Conservation (phyloP, 92 coral and sea anemone genomes). For the Muricea muricata region DNA sequence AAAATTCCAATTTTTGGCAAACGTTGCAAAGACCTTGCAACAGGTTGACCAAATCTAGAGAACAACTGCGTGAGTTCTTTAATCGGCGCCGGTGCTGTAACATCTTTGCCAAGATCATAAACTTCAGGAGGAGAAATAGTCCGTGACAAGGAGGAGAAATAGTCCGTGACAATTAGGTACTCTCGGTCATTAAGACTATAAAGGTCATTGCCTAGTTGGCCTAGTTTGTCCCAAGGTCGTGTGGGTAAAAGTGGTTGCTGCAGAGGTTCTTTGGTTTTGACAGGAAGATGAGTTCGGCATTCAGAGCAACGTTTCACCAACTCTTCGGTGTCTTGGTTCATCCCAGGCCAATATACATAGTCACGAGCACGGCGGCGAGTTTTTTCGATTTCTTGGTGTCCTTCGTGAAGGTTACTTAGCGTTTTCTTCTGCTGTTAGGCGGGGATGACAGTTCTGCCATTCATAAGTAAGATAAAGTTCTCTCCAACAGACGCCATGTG, state of each 20-base stretch:
- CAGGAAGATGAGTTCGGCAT: not conserved
- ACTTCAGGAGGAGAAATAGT: too few relatives aligned
- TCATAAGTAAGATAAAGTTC: not conserved
- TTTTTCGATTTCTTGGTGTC: not conserved
- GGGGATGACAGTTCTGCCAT: slow-evolving; percentile 11
- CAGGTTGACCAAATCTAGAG: slow-evolving; percentile 33
- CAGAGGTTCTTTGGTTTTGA: slow-evolving; percentile 17
- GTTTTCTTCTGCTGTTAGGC: not conserved
- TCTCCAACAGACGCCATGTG: not conserved
- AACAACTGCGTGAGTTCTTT: slow-evolving; percentile 11
- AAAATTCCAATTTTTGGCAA: not conserved
- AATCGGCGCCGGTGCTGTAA: not conserved
- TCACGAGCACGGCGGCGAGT: not conserved
- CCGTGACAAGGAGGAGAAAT: slow-evolving; percentile 8
- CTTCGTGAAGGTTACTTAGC: not conserved
- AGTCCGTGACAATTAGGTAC: not conserved
- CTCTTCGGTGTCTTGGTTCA: not conserved
- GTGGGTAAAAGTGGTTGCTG: slow-evolving; percentile 22
- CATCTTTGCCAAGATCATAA: not conserved
- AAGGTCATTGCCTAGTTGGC: not conserved
- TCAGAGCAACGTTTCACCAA: slow-evolving; percentile 23
- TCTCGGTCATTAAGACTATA: not conserved
- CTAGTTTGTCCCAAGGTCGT: slow-evolving; percentile 13
- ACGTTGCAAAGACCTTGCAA: slow-evolving; percentile 12
- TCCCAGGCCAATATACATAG: not conserved